A percentile compares a stretch with the other conserved stretches of the same genome.
Conservation (phyloP, 2,797 vertebrate species). For the Graptemys geographica region DNA sequence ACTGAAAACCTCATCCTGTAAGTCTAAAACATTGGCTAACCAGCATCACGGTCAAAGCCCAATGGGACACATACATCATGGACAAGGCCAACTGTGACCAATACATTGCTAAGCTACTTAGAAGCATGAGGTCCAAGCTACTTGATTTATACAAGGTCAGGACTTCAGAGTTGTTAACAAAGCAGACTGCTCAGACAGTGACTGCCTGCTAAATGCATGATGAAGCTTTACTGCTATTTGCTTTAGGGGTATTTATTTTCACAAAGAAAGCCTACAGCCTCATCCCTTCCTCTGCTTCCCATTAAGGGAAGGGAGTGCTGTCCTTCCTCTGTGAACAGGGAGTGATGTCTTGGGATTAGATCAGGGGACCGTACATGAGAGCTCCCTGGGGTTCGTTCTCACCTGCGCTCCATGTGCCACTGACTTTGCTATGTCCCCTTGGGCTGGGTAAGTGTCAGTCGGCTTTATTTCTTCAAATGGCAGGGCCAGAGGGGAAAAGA, state of each 20-base stretch:
- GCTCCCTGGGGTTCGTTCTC: background rate
- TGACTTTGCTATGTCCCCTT: background rate
- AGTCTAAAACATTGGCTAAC: background rate
- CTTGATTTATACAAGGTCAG: background rate
- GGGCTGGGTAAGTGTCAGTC: constrained; percentile 24
- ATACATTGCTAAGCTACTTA: background rate
- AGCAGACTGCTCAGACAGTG: constrained; percentile 10
- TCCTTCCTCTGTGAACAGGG: background rate
- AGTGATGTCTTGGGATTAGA: background rate
- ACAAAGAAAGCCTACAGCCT: background rate
- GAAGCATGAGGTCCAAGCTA: background rate
- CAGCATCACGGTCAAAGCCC: background rate
- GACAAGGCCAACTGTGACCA: constrained; percentile 7
- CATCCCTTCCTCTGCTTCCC: background rate
- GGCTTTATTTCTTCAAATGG: constrained; percentile 28
- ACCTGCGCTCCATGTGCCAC: background rate
- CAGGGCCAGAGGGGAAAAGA: background rate
- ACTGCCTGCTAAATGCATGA: constrained; percentile 13
- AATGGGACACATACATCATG: background rate
- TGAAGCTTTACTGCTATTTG: background rate
- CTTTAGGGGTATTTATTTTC: background rate
- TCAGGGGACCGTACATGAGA: background rate
- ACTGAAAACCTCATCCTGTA: background rate
- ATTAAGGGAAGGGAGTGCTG: too few relatives aligned
- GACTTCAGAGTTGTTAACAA: background rate